Evolutionary conservation across 1,140 invertebrate genomes (phyloP), one percentile per base, ranked within the genome.

Genomic region (Gonatopus flavifemur): DNA sequence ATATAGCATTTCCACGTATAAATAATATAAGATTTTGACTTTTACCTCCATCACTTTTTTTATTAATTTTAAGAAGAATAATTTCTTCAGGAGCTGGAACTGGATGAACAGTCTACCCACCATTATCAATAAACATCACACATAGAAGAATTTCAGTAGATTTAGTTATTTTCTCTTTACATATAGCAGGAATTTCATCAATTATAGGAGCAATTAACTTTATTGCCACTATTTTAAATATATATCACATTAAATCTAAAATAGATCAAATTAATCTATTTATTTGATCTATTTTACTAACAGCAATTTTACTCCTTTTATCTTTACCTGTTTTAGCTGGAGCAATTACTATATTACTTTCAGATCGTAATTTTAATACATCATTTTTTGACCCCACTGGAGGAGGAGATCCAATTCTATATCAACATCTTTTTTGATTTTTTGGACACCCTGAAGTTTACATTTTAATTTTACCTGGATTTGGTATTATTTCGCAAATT

Each of bases 341-440:
- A 46, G 87, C 82, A 33, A 86, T 88, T 76, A 88, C 86, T 25
- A 89, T 88, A 80, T 55, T 89, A 53, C 71, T 89, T 70, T 81
- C 81, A 15, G 85, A 88, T 76, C 85, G 83, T 66, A 86, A 88
- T 74, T 67, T 88, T 67, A 85, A 86, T 80, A 85, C 85, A 22
- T 81, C 81, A 15, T 87, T 88, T 72, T 88, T 87, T 81, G 81
- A 87, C 50, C 83, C 84, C 21, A 64, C 74, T 10, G 84, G 83
- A 49, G 85, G 85, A 22, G 86, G 86, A 41, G 84, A 88, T 58
- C 85, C 85, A 37, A 80, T 89, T 76, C 54, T 88, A 62, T 89
- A 84, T 60, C 88, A 89, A 82, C 87, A 90, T 72, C 78, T 89
- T 80, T 89, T 90, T 81, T 88, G 85, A 82, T 88, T 89, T 76